These are phyloP conservation scores for Atlantisia rogersi DNA, from an alignment of 2,113 vertebrate species.

Conservation along the genomic window DNA sequence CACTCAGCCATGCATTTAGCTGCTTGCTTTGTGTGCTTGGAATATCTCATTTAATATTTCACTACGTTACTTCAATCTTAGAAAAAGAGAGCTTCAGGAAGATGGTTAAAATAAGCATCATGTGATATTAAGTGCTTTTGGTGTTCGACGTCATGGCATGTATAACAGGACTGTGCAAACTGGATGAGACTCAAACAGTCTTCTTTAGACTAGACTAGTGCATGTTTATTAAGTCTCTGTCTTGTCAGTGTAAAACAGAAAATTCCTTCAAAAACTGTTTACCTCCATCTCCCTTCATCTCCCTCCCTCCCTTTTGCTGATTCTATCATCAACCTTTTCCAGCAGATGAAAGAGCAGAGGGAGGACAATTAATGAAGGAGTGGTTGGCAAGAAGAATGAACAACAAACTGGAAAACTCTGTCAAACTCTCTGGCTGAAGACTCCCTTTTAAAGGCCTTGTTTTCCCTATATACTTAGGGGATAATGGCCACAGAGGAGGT, in stretches of 20 bases:
- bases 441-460: rapidly evolving
- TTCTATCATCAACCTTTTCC: neutral
- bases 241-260: neutral
- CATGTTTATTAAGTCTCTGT: neutral
- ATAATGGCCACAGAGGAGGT: neutral
- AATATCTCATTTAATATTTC: neutral
- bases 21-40: neutral
- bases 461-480: neutral
- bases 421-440: neutral
- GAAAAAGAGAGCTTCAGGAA: neutral
- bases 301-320: neutral
- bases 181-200: neutral
- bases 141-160: neutral
- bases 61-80: neutral
- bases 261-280: neutral
- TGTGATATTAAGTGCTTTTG: neutral
- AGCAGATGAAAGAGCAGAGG: neutral
- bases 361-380: neutral
- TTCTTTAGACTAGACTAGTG: neutral
- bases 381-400: neutral
- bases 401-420: neutral
- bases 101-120: neutral
- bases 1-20: neutral
- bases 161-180: neutral
- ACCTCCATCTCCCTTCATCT: neutral